Percentiles rank a stretch among this genome's conserved stretches.
phyloP scores from a whole-genome alignment of 2,113 vertebrate genomes.

The Eurypyga helias region DNA sequence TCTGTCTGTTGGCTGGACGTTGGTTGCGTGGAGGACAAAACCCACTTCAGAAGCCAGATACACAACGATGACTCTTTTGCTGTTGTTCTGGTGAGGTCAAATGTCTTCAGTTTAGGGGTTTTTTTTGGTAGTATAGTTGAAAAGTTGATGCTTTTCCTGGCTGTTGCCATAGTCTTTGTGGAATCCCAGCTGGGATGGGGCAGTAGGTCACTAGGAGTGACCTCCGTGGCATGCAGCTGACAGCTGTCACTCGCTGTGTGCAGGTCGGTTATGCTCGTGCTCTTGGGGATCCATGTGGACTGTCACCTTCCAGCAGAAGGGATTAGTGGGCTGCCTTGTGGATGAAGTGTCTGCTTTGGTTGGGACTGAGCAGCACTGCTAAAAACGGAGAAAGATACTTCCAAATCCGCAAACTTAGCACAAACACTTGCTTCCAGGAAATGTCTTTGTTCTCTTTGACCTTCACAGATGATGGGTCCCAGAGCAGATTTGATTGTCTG shows the following conservation, averaged over 20 bases:
- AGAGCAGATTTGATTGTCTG: neutral
- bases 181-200: neutral
- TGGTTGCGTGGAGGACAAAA: too few species aligned
- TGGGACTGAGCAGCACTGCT: neutral
- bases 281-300: neutral
- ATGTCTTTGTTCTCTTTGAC: neutral
- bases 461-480: neutral
- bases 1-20: neutral
- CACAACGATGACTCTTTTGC: too few species aligned
- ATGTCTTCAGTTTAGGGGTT: neutral
- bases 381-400: neutral
- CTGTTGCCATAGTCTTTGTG: too few species aligned
- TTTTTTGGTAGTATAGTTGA: neutral
- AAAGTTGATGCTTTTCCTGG: neutral
- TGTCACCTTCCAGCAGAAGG: neutral
- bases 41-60: neutral
- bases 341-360: neutral
- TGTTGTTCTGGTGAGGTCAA: neutral
- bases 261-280: neutral
- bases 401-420: neutral
- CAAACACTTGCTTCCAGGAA: neutral
- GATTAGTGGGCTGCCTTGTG: neutral
- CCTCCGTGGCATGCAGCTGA: rapidly evolving
- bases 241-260: neutral
- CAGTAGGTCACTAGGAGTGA: neutral